Conservation (phyloP, 2,888 invertebrate species). For the Ramazzottius varieornatus region DNA sequence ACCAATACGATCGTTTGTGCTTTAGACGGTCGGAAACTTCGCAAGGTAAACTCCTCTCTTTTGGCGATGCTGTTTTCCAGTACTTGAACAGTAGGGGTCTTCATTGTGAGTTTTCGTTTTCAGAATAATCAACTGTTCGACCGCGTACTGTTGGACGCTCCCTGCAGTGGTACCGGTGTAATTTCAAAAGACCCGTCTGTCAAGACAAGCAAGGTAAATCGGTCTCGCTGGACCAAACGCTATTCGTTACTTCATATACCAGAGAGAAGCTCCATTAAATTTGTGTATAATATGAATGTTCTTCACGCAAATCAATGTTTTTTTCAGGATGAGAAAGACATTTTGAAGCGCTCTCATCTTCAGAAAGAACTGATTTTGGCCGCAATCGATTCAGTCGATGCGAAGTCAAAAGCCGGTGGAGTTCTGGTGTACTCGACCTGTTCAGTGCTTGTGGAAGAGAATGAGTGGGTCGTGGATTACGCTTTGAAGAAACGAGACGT, state of each 20-base stretch:
- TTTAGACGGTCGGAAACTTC: slow-evolving; percentile 64
- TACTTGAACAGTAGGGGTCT: too few relatives aligned
- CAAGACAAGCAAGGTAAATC: slow-evolving; percentile 46
- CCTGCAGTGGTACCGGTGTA: slow-evolving; percentile 93
- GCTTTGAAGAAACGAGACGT: slow-evolving; percentile 66
- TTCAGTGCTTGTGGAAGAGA: slow-evolving; percentile 81
- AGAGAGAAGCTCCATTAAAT: slow-evolving; percentile 1
- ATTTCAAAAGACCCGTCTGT: slow-evolving; percentile 89
- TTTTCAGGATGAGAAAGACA: slow-evolving; percentile 48
- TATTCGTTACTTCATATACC: too few relatives aligned
- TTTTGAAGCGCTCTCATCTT: slow-evolving; percentile 64
- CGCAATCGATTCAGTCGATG: slow-evolving; percentile 86
- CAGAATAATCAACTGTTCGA: slow-evolving; percentile 71
- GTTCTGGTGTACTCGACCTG: slow-evolving; percentile 95
- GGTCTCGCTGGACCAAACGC: too few relatives aligned
- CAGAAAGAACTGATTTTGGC: slow-evolving; percentile 71
- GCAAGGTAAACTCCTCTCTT: slow-evolving; percentile 29
- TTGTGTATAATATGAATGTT: not conserved
- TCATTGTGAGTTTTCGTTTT: too few relatives aligned
- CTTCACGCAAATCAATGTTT: slow-evolving; percentile 6
- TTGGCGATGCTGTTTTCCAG: not conserved
- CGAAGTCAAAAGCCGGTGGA: slow-evolving; percentile 68
- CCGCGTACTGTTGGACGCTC: slow-evolving; percentile 79
- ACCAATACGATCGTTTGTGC: slow-evolving; percentile 68
- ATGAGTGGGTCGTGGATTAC: slow-evolving; percentile 88